Evolutionary conservation across 2,888 invertebrate species (phyloP).

Genomic region (Prostheceraeus crozeri): DNA sequence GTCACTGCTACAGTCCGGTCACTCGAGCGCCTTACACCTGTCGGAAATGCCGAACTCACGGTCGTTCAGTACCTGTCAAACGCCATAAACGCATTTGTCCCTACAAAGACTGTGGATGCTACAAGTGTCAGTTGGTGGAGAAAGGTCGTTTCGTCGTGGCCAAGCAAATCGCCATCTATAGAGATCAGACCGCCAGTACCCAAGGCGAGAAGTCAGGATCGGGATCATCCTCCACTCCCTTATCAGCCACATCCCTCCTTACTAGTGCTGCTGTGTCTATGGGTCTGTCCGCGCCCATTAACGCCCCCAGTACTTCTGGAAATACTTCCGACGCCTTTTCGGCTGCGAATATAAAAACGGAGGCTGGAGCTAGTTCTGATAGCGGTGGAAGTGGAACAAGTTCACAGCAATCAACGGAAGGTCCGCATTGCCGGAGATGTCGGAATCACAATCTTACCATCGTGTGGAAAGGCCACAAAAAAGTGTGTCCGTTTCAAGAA

Average conservation of each 20-base stretch:
- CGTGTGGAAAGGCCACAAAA: conserved; percentile 38
- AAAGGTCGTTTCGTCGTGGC: conserved; percentile 36
- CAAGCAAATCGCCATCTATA: conserved; percentile 38
- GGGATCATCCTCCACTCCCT: neutral
- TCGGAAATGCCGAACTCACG: conserved; percentile 38
- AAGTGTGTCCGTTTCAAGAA: conserved; percentile 35
- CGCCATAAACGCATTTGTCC: conserved; percentile 38
- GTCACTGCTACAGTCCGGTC: too few species aligned
- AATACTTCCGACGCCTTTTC: too few species aligned
- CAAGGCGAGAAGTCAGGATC: neutral
- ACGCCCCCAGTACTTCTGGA: too few species aligned
- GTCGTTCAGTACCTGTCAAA: conserved; percentile 33
- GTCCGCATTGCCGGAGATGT: conserved; percentile 38
- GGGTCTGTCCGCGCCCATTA: neutral
- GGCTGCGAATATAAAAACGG: too few species aligned
- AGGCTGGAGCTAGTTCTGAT: too few species aligned
- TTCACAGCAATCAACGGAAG: too few species aligned
- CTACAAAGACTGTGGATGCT: conserved; percentile 35
- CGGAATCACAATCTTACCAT: conserved; percentile 37
- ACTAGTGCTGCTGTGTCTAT: neutral
- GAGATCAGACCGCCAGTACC: conserved; percentile 34
- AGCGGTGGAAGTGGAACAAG: too few species aligned
- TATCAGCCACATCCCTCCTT: neutral
- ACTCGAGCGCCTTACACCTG: conserved; percentile 38
- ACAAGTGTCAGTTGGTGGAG: conserved; percentile 36